Percentiles rank a stretch among this genome's conserved stretches.
Evolutionary conservation across 2,113 vertebrate species (phyloP).

Genomic region (Micronycteris hirsuta): DNA sequence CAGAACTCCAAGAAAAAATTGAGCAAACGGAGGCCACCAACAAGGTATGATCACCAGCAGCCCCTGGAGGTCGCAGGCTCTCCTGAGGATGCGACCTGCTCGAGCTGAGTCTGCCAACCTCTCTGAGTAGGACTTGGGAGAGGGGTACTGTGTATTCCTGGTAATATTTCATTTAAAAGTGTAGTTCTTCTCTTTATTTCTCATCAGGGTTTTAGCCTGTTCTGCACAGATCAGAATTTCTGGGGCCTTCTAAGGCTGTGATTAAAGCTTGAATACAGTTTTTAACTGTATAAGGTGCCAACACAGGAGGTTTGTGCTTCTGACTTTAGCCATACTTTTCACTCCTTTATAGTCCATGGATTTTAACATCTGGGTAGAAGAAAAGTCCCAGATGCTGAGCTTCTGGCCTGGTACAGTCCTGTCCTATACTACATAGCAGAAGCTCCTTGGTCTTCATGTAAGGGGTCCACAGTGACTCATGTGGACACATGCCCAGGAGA

Average conservation of each 20-base stretch:
- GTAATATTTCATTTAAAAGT: not conserved
- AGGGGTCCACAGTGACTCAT: not conserved
- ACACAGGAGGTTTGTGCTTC: not conserved
- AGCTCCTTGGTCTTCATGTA: not conserved
- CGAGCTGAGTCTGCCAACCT: not conserved
- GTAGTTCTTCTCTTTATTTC: constrained; percentile 4
- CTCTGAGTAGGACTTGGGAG: not conserved
- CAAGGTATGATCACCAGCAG: constrained; percentile 82
- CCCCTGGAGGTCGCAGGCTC: not conserved
- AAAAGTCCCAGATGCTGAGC: not conserved
- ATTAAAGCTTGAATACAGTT: not conserved
- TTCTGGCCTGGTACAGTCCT: not conserved
- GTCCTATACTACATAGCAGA: not conserved
- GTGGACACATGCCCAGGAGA: too few species aligned
- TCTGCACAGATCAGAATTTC: not conserved
- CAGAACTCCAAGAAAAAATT: constrained; percentile 86
- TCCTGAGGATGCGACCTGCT: not conserved
- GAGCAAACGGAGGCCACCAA: constrained; percentile 84
- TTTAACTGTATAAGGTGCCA: not conserved
- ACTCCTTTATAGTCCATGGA: not conserved
- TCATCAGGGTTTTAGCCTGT: not conserved
- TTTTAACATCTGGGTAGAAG: constrained; percentile 6
- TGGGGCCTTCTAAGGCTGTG: not conserved
- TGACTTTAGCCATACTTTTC: not conserved
- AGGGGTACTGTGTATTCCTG: not conserved